Base-by-base conservation (phyloP, 2,888 invertebrate species). In the Diploptera punctata region DNA sequence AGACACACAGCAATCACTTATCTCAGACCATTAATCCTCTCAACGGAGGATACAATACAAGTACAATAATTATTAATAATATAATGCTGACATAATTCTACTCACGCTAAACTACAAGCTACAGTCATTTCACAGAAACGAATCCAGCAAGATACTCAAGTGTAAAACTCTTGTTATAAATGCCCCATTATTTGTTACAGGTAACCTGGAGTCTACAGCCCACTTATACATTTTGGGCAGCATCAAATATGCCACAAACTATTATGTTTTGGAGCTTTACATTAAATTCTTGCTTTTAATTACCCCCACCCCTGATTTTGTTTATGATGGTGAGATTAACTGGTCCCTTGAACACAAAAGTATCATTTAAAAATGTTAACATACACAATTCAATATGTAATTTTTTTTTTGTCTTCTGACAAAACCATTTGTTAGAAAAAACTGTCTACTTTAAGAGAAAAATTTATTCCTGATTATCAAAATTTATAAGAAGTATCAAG, bases 331-430 rank as follows among this genome's bases (percentile, higher is more conserved):
- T n/a, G 10, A 10, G 26, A 60, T 29, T 16, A 65, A 31, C 29
- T 65, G 65, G 65, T 47, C 65, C 47, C 65, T 65, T 26, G 18
- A 65, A 65, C n/a, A 65, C 29, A 38, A 38, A 16, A 31, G 19
- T n/a, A n/a, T n/a, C n/a, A n/a, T n/a, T n/a, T n/a, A n/a, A n/a
- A n/a, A n/a, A n/a, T n/a, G n/a, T n/a, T n/a, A n/a, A n/a, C n/a
- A n/a, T n/a, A n/a, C n/a, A n/a, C n/a, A n/a, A n/a, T n/a, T n/a
- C n/a, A n/a, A n/a, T n/a, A n/a, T n/a, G n/a, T n/a, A n/a, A n/a
- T n/a, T n/a, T n/a, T n/a, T n/a, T n/a, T n/a, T n/a, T n/a, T n/a
- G n/a, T n/a, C n/a, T n/a, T n/a, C n/a, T n/a, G n/a, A n/a, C n/a
- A n/a, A n/a, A n/a, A n/a, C n/a, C n/a, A n/a, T n/a, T n/a, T n/a